These are phyloP conservation scores for Psix sp. DNA, from an alignment of 1,140 invertebrate species.

Conservation along the genomic window DNA sequence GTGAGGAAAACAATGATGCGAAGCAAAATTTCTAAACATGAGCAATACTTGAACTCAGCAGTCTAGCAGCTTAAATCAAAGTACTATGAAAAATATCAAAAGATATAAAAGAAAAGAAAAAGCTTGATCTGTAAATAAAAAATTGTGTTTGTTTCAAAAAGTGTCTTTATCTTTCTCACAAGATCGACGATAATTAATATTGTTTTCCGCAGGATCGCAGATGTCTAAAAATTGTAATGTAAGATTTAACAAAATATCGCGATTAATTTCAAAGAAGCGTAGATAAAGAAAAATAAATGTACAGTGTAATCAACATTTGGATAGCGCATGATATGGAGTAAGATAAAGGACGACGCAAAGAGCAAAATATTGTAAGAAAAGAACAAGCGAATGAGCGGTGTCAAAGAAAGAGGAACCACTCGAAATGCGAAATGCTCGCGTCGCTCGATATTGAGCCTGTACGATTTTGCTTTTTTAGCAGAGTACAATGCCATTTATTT, in stretches of 20 bases:
- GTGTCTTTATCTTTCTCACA: not conserved
- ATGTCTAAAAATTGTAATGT: conserved; percentile 43
- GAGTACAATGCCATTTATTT: conserved; percentile 77
- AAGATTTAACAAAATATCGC: conserved; percentile 40
- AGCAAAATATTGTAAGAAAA: conserved; percentile 21
- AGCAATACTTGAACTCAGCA: conserved; percentile 2
- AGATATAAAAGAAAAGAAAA: conserved; percentile 3
- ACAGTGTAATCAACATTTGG: conserved; percentile 52
- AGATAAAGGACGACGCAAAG: conserved; percentile 54
- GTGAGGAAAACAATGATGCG: conserved; percentile 21
- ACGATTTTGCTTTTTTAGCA: conserved; percentile 77
- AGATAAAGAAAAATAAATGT: conserved; percentile 53
- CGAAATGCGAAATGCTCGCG: conserved; percentile 67
- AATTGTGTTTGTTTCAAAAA: not conserved
- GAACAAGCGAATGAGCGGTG: conserved; percentile 5
- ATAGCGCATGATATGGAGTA: conserved; percentile 49
- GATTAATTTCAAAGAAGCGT: conserved; percentile 35
- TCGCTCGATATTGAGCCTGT: conserved; percentile 75
- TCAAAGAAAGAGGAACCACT: conserved; percentile 49
- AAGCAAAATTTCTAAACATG: not conserved
- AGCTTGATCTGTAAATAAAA: not conserved
- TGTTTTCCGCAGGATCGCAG: conserved; percentile 31
- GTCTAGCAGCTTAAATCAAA: conserved; percentile 26
- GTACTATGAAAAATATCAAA: conserved; percentile 20
- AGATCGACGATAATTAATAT: not conserved